Percentiles rank a stretch among this genome's conserved stretches.
phyloP scores from a whole-genome alignment of 1,140 invertebrate genomes.

The Drosophila baimaii region DNA sequence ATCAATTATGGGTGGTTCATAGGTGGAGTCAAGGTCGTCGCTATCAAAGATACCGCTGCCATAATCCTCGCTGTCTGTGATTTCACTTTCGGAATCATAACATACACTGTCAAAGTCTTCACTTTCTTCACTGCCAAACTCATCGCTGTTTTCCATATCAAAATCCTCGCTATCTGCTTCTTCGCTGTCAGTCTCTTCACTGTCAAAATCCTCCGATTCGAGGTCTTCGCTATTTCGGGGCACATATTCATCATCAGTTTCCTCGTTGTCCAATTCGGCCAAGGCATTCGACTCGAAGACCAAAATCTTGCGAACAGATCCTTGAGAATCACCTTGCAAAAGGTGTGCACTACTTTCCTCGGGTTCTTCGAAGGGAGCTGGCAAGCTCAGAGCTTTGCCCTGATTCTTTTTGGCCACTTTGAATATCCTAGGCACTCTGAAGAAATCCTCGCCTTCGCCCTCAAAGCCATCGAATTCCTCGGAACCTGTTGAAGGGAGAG shows the following conservation, averaged over 20 bases:
- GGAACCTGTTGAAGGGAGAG: background rate
- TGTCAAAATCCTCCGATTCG: constrained; percentile 11
- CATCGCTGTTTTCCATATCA: background rate
- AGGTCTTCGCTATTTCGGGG: background rate
- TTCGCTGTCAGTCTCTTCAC: background rate
- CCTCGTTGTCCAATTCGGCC: background rate
- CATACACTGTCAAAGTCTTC: constrained; percentile 4
- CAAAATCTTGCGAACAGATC: constrained; percentile 9
- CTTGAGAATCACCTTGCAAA: background rate
- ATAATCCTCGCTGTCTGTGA: constrained; percentile 10
- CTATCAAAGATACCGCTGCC: constrained; percentile 3
- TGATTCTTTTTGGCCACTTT: background rate
- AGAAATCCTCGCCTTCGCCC: background rate
- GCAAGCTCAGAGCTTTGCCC: too few relatives aligned
- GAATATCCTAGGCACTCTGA: background rate
- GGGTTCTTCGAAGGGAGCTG: background rate
- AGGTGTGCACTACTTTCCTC: background rate
- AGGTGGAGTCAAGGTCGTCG: constrained; percentile 25
- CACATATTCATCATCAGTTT: constrained; percentile 1
- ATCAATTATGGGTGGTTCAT: constrained; percentile 19
- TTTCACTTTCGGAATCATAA: constrained; percentile 18
- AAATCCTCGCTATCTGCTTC: background rate
- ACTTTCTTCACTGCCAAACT: constrained; percentile 5
- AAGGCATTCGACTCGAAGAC: background rate
- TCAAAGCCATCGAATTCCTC: background rate